Conservation (phyloP, 2,888 invertebrate species). For the Diploptera punctata region DNA sequence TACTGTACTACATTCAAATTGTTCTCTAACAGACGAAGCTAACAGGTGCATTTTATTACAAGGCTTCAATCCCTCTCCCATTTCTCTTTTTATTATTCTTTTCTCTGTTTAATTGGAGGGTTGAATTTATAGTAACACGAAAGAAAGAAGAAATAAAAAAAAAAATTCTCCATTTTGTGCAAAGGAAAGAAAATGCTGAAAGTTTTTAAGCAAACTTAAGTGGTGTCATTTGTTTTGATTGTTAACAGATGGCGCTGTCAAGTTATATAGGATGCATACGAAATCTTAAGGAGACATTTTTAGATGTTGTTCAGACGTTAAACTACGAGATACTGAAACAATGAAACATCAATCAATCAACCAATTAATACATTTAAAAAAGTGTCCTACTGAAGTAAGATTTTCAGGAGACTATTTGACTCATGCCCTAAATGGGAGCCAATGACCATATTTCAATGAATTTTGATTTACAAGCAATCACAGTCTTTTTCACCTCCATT, state of each 20-base stretch:
- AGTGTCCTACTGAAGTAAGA: too few relatives aligned
- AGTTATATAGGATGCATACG: too few relatives aligned
- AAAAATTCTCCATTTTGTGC: slow-evolving; percentile 10
- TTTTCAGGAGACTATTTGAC: too few relatives aligned
- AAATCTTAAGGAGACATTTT: too few relatives aligned
- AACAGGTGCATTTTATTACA: slow-evolving; percentile 28
- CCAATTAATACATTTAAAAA: too few relatives aligned
- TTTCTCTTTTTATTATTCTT: neutral
- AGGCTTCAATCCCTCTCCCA: slow-evolving; percentile 8
- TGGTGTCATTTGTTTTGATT: slow-evolving; percentile 1
- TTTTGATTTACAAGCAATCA: too few relatives aligned
- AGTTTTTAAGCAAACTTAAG: neutral
- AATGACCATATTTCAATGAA: too few relatives aligned
- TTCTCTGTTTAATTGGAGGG: slow-evolving; percentile 20
- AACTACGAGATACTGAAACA: too few relatives aligned
- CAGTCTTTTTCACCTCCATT: too few relatives aligned
- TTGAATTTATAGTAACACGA: slow-evolving; percentile 22
- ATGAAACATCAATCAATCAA: too few relatives aligned
- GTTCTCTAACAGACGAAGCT: slow-evolving; percentile 19
- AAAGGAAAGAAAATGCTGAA: neutral
- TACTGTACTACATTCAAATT: slow-evolving; percentile 11
- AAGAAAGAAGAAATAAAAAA: neutral
- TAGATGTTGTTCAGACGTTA: too few relatives aligned
- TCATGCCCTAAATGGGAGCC: too few relatives aligned
- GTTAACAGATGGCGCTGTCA: slow-evolving; percentile 1